A percentile compares a stretch with the other conserved stretches of the same genome.
Evolutionary conservation across 2,888 invertebrate genomes (phyloP).

Genomic region (Uloborus plumipes): DNA sequence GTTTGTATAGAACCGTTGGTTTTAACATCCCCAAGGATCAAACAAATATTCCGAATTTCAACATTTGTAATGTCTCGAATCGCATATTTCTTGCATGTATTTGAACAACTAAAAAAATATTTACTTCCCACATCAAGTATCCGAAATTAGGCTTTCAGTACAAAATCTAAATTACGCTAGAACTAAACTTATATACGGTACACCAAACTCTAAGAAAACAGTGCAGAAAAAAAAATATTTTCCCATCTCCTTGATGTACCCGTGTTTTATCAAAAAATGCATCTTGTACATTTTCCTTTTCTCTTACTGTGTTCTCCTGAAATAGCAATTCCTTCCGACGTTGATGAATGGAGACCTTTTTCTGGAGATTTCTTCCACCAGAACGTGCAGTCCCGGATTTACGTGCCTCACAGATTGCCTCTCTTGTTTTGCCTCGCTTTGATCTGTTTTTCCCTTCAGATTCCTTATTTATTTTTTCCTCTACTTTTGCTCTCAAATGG

Average conservation of each 20-base stretch:
- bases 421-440: constrained; percentile 5
- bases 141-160: too few species aligned
- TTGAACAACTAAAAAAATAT: too few species aligned
- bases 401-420: constrained; percentile 16
- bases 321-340: constrained; percentile 29
- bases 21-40: too few species aligned
- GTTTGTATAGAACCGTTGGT: too few species aligned
- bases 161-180: too few species aligned
- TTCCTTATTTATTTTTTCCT: neutral
- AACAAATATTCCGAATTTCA: too few species aligned
- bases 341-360: constrained; percentile 35
- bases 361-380: constrained; percentile 7
- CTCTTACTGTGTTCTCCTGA: neutral
- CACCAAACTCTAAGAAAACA: too few species aligned
- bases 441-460: neutral
- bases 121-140: too few species aligned
- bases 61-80: too few species aligned
- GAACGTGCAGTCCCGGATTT: constrained; percentile 31
- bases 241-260: neutral
- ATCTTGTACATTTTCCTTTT: neutral
- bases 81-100: too few species aligned
- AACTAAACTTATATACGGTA: too few species aligned
- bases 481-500: neutral
- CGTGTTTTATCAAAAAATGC: neutral
- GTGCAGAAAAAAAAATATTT: too few species aligned